Percentiles rank a stretch among this genome's conserved stretches.
Conservation (phyloP, 2,113 vertebrate species). For the Erythrocebus patas region DNA sequence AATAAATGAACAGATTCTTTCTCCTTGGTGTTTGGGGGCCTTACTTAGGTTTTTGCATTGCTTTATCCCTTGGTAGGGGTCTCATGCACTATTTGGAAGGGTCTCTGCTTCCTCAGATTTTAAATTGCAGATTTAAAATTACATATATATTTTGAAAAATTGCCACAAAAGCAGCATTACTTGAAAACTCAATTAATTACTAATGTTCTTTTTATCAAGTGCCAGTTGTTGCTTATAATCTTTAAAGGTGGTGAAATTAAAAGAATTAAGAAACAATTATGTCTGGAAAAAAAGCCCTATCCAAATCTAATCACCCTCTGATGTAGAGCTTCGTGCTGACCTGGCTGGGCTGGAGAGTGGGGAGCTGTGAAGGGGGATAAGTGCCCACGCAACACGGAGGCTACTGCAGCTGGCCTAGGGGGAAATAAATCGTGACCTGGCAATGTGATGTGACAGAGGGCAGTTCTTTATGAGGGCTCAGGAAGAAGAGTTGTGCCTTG, state of each 20-base stretch:
- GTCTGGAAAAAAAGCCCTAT: background rate
- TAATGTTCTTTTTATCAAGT: conserved; percentile 66
- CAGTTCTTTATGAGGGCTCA: background rate
- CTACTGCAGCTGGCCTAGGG: background rate
- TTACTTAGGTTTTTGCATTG: background rate
- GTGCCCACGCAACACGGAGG: background rate
- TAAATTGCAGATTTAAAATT: background rate
- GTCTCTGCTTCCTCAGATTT: background rate
- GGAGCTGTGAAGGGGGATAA: background rate
- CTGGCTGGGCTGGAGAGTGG: background rate
- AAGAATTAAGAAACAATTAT: conserved; percentile 65
- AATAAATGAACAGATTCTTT: background rate
- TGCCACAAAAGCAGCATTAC: background rate
- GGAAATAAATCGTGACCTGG: background rate
- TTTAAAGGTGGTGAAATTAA: conserved; percentile 55
- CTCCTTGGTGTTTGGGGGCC: background rate
- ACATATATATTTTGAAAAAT: background rate
- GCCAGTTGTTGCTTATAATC: background rate
- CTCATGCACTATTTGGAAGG: background rate
- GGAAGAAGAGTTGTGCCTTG: background rate
- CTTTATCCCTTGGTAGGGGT: background rate
- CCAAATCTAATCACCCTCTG: conserved; percentile 48
- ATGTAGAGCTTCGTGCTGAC: background rate
- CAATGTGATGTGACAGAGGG: background rate
- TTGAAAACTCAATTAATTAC: conserved; percentile 67